These are phyloP conservation scores for Siniperca knerii DNA, from an alignment of 2,113 vertebrate species.

Conservation along the genomic window DNA sequence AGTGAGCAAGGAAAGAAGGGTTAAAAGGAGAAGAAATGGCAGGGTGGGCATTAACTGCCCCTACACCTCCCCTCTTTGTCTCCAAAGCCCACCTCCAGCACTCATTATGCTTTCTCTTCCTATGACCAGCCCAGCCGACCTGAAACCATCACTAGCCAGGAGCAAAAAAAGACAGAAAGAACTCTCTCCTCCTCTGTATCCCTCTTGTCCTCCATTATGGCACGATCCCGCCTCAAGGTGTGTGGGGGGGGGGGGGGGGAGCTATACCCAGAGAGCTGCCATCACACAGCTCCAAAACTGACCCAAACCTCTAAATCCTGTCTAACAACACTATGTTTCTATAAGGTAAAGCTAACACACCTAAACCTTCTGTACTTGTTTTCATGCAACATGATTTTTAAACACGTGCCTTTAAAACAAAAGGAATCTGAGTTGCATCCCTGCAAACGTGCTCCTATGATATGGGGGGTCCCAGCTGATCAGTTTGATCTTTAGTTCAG, in stretches of 20 bases:
- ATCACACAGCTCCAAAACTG: constrained; percentile 32
- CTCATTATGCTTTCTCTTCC: constrained; percentile 35
- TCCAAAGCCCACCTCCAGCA: constrained; percentile 21
- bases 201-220: constrained; percentile 51
- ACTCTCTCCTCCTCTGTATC: constrained; percentile 12
- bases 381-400: constrained; percentile 75
- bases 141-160: constrained; percentile 44
- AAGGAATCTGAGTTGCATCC: constrained; percentile 53
- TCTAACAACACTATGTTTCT: constrained; percentile 49
- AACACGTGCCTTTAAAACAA: constrained; percentile 68
- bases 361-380: constrained; percentile 64
- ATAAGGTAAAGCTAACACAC: constrained; percentile 71
- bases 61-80: background rate
- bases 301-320: constrained; percentile 39
- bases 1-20: constrained; percentile 48
- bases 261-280: constrained; percentile 33
- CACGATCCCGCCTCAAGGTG: constrained; percentile 31
- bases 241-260: background rate
- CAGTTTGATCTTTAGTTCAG: constrained; percentile 40
- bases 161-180: constrained; percentile 13
- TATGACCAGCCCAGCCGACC: constrained; percentile 39
- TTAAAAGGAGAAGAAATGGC: constrained; percentile 36
- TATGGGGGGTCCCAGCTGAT: constrained; percentile 25
- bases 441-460: constrained; percentile 52
- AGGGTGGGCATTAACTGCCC: background rate